Evolutionary conservation across 2,797 vertebrate species (phyloP).

Genomic region (Sebastes hopkinsi): DNA sequence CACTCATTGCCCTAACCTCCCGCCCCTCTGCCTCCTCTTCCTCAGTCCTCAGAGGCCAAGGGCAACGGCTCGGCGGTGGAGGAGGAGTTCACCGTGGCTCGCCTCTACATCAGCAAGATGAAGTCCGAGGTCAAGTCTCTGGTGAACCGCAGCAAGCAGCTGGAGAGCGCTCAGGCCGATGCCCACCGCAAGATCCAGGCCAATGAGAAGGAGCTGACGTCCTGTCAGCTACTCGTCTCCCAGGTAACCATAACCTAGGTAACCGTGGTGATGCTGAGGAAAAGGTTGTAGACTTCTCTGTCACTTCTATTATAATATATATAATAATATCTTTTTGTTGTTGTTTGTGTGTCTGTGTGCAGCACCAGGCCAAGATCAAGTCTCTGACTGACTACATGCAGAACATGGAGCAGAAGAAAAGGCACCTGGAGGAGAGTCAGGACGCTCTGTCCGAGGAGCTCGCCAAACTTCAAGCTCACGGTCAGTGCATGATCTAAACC

Average conservation of each 20-base stretch:
- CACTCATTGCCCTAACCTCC: neutral
- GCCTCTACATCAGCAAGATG: slow-evolving; percentile 94
- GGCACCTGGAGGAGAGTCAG: slow-evolving; percentile 91
- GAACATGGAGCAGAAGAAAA: slow-evolving; percentile 93
- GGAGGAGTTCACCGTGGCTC: slow-evolving; percentile 92
- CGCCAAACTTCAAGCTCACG: slow-evolving; percentile 87
- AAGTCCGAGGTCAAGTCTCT: slow-evolving; percentile 93
- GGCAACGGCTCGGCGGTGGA: slow-evolving; percentile 85
- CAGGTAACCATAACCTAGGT: slow-evolving; percentile 77
- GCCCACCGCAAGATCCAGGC: slow-evolving; percentile 91
- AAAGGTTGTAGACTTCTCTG: too few species aligned
- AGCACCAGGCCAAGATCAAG: slow-evolving; percentile 96
- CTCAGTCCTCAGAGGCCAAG: slow-evolving; percentile 76
- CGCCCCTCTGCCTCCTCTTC: accelerated
- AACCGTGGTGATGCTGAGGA: neutral
- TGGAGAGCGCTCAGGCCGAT: slow-evolving; percentile 89
- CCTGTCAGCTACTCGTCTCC: slow-evolving; percentile 92
- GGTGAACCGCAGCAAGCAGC: slow-evolving; percentile 91
- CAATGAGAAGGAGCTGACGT: slow-evolving; percentile 90
- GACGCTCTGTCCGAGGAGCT: slow-evolving; percentile 90
- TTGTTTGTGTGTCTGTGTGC: neutral
- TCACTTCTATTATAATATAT: too few species aligned
- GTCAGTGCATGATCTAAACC: slow-evolving; percentile 53
- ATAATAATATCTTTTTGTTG: too few species aligned
- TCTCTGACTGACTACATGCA: slow-evolving; percentile 95